Base-by-base conservation (phyloP, 2,888 invertebrate species). In the Drosophila antonietae region DNA sequence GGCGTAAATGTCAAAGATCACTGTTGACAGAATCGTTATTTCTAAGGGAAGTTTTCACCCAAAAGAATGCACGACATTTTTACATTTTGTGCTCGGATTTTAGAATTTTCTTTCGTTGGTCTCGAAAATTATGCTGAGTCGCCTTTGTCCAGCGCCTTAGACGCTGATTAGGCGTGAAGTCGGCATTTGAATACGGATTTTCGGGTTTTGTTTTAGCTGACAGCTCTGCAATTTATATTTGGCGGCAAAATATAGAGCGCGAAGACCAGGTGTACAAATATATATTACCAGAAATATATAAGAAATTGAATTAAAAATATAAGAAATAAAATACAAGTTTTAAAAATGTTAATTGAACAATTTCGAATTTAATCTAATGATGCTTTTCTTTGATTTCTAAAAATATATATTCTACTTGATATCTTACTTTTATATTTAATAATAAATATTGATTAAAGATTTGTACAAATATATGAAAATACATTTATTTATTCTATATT, bases 1-100 rank as follows among this genome's bases (percentile, higher is more conserved):
- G 73, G 89, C 90, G 83, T 81, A 87, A 91, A 91, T 90, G 91
- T 90, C 90, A 90, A 89, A 88, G 91, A 90, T 86, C 90, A 90
- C 69, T 81, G 88, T 85, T 87, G 83, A 79, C 89, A 73, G 68
- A 75, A 66, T 62, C 74, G 78, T 83, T 73, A 69, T 75, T 72
- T 79, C 47, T 18, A 59, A 46, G 64, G 61, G 66, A 67, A 64
- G 70, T 66, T 78, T 73, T 61, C 58, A 63, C 68, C 68, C 61
- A 41, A 72, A 71, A 65, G 58, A 67, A 49, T 59, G 68, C 62
- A 56, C 43, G 46, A 68, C 52, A 71, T 69, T 73, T 88, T 73
- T 47, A 44, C 41, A 58, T 66, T 75, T 67, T 74, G 63, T 78
- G 88, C 89, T 87, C 89, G 75, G 74, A 84, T 84, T 87, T 87